A percentile compares a stretch with the other conserved stretches of the same genome.
These are phyloP conservation scores for Cyaniris semiargus DNA, from an alignment of 2,888 invertebrate genomes.

Conservation along the genomic window DNA sequence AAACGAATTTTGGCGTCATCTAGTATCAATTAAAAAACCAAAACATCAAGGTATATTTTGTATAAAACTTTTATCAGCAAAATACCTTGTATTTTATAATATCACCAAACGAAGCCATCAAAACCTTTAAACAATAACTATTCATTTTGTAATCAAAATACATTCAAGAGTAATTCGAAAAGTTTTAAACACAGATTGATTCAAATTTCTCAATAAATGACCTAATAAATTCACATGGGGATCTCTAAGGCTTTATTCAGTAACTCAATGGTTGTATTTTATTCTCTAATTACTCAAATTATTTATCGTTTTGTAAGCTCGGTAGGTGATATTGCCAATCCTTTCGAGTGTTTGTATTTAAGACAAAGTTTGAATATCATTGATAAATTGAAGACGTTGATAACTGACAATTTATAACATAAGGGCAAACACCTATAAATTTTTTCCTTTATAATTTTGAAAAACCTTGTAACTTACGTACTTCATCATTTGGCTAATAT, in stretches of 20 bases:
- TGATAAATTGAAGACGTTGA: neutral
- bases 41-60: neutral
- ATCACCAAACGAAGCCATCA: neutral
- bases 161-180: neutral
- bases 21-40: neutral
- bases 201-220: constrained; percentile 48
- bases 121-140: neutral
- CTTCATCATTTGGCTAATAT: no score
- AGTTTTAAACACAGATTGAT: constrained; percentile 3
- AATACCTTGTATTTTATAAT: neutral
- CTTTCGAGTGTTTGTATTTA: neutral
- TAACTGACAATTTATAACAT: no score
- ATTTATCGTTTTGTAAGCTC: constrained; percentile 24
- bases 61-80: neutral
- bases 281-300: constrained; percentile 26
- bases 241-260: constrained; percentile 62
- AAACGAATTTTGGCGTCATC: no score
- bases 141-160: neutral
- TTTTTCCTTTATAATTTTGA: no score
- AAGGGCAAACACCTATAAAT: no score
- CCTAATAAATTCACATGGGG: constrained; percentile 63
- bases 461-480: no score
- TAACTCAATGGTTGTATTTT: constrained; percentile 57
- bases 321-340: neutral
- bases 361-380: neutral